Percentiles rank a stretch among this genome's conserved stretches.
Evolutionary conservation across 2,888 invertebrate species (phyloP).

Genomic region (Spisula subtruncata): DNA sequence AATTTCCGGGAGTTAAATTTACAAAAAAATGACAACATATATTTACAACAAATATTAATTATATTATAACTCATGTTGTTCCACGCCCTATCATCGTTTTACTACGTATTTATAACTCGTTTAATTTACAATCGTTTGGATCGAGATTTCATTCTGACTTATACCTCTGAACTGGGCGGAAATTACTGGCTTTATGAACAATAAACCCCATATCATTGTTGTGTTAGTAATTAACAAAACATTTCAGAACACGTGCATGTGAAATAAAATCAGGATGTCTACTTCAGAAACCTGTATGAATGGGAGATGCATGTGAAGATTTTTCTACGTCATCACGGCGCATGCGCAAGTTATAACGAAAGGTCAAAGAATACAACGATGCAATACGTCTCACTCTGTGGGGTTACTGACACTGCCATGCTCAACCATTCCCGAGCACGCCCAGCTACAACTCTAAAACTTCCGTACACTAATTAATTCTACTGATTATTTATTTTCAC

Average conservation of each 20-base stretch:
- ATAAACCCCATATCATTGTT: constrained; percentile 11
- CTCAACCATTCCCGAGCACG: too few species aligned
- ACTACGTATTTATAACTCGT: background rate
- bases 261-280: background rate
- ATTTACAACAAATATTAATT: background rate
- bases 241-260: constrained; percentile 6
- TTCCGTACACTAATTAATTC: too few species aligned
- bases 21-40: background rate
- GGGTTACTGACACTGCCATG: too few species aligned
- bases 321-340: too few species aligned
- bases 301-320: too few species aligned
- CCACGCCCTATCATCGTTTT: background rate
- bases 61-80: background rate
- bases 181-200: background rate
- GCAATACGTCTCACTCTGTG: too few species aligned
- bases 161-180: background rate
- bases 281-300: background rate
- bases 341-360: background rate
- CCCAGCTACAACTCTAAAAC: too few species aligned
- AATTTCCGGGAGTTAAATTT: constrained; percentile 7
- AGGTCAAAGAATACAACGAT: too few species aligned
- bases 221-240: background rate
- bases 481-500: too few species aligned
- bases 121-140: constrained; percentile 2
- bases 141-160: background rate